These are phyloP conservation scores for Rhagium mordax DNA, from an alignment of 2,888 invertebrate genomes.

Conservation along the genomic window DNA sequence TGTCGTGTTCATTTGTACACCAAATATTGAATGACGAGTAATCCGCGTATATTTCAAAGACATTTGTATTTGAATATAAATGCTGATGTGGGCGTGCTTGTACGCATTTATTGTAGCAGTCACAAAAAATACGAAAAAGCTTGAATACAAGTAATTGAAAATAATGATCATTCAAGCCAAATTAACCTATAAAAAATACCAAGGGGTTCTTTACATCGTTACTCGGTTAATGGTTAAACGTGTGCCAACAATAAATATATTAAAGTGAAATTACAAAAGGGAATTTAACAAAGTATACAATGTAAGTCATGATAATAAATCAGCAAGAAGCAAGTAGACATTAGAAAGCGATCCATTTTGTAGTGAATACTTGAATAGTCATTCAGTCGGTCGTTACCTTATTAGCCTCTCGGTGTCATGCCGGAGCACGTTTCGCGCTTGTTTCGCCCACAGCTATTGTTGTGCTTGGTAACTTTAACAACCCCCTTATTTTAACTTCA, in stretches of 20 bases:
- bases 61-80: background rate
- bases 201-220: slow-evolving; percentile 35
- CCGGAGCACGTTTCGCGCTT: slow-evolving; percentile 65
- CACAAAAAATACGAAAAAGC: background rate
- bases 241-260: slow-evolving; percentile 65
- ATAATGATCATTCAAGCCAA: background rate
- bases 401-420: slow-evolving; percentile 64
- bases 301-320: slow-evolving; percentile 64
- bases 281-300: slow-evolving; percentile 56
- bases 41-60: background rate
- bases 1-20: background rate
- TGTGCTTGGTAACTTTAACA: slow-evolving; percentile 50
- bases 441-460: slow-evolving; percentile 65
- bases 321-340: slow-evolving; percentile 60
- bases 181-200: background rate
- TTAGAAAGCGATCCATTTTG: slow-evolving; percentile 64
- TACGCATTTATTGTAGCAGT: background rate
- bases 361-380: slow-evolving; percentile 48
- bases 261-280: slow-evolving; percentile 49
- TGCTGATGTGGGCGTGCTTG: background rate
- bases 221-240: slow-evolving; percentile 55
- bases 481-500: slow-evolving; percentile 49
- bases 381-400: slow-evolving; percentile 62
- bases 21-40: background rate
- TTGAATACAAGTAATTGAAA: background rate